Evolutionary conservation across 2,113 vertebrate genomes (phyloP), one percentile per base, ranked within the genome.

Genomic region (Phainopepla nitens): DNA sequence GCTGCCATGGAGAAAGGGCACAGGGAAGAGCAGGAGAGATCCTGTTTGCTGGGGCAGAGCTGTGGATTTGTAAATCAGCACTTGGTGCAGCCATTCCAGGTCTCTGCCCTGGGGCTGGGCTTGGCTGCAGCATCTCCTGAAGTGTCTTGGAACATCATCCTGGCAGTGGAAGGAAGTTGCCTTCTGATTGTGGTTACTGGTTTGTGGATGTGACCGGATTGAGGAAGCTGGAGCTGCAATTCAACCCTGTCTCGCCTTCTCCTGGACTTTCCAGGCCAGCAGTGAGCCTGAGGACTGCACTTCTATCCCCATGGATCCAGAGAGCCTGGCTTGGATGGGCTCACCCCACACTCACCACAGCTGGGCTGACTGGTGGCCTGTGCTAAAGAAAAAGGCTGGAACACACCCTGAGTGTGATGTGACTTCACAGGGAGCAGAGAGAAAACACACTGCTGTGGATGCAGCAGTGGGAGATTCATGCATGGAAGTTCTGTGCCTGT

Each of bases 151-250:
- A 49, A 8, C 29, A 10, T 6, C 28, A 18, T 9, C 42, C 44
- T 47, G 44, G 53, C 4, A 36, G 12, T 6, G 18, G 28, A 14
- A 45, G 42, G 16, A 54, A 44, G 10, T 6, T 47, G 6, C 18
- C 7, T 76, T 13, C 75, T 25, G 15, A 6, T 2, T 2, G 0
- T 0, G 16, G 36, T 6, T 42, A 7, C 33, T 7, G 54, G 3
- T 54, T 18, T 78, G 33, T 33, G 47, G 57, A 10, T 23, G 25
- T n/a, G 56, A 47, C 15, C 0, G 0, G 18, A 2, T 0, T 9
- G 71, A 89, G 64, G 54, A 58, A 73, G 3, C 28, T 33, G 39
- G 31, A 28, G 56, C 35, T 27, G 35, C 22, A 25, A 8, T 58
- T 62, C 69, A 42, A 11, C 17, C 27, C 13, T 31, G 49, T 25